Conservation (phyloP, 2,113 vertebrate genomes). For the Poeciliopsis turrubarensis region DNA sequence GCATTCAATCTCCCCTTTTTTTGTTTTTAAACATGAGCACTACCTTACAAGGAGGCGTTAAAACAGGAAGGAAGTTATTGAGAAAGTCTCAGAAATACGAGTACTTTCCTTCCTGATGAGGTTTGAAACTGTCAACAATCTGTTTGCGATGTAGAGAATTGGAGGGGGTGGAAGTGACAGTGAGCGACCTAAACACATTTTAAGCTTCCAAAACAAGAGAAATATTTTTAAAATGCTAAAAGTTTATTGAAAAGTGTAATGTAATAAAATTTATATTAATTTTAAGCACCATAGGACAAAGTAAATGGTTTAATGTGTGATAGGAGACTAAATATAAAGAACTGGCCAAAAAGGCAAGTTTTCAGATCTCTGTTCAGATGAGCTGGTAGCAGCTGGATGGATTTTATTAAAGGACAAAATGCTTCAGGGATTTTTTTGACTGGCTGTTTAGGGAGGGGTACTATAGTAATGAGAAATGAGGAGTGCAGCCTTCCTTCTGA, state of each 20-base stretch:
- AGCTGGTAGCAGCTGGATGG: conserved; percentile 64
- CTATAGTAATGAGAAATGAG: conserved; percentile 65
- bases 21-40: neutral
- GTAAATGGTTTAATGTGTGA: conserved; percentile 16
- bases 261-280: neutral
- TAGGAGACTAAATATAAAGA: conserved; percentile 12
- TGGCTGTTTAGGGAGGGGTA: conserved; percentile 57
- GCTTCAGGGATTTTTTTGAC: conserved; percentile 49
- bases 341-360: conserved; percentile 26
- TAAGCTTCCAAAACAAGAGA: neutral
- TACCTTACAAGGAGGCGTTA: conserved; percentile 43
- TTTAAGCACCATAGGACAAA: neutral
- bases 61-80: conserved; percentile 79
- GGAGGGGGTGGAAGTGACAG: conserved; percentile 15
- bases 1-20: conserved; percentile 19
- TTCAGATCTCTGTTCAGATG: conserved; percentile 50
- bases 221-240: neutral
- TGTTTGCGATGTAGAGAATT: neutral
- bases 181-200: conserved; percentile 3
- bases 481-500: conserved; percentile 38
- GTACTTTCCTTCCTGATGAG: conserved; percentile 57
- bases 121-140: conserved; percentile 41
- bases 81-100: conserved; percentile 56
- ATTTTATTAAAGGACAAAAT: conserved; percentile 63
- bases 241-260: neutral